Conservation (phyloP, 2,888 invertebrate genomes). For the Noctua comes region DNA sequence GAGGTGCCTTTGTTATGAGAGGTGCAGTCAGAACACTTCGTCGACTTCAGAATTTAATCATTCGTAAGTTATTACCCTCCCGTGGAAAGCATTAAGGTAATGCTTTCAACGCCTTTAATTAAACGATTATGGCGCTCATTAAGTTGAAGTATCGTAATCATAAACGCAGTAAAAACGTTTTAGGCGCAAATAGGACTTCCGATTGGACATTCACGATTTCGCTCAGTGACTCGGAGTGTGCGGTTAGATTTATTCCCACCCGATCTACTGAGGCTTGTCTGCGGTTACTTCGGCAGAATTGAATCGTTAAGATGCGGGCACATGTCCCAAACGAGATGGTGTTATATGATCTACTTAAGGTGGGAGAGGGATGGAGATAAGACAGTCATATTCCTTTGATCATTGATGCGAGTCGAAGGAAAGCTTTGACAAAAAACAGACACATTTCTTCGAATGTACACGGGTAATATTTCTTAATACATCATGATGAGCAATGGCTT, state of each 20-base stretch:
- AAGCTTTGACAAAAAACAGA: conserved; percentile 72
- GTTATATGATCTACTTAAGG: conserved; percentile 60
- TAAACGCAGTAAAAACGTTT: conserved; percentile 65
- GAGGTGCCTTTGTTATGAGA: conserved; percentile 54
- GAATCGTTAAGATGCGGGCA: conserved; percentile 77
- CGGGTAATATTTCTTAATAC: conserved; percentile 28
- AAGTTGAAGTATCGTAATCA: conserved; percentile 67
- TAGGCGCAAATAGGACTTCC: conserved; percentile 62
- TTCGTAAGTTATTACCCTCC: conserved; percentile 64
- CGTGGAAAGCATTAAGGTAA: conserved; percentile 65
- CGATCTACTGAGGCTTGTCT: conserved; percentile 70
- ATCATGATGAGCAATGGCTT: neutral
- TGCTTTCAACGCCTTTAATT: conserved; percentile 68
- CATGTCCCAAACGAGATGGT: conserved; percentile 68
- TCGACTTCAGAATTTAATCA: conserved; percentile 65
- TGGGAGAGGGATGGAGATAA: conserved; percentile 64
- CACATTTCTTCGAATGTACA: conserved; percentile 54
- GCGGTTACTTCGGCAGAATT: conserved; percentile 76
- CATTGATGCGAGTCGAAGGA: conserved; percentile 72
- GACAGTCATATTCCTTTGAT: conserved; percentile 70
- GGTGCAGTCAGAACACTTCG: conserved; percentile 53
- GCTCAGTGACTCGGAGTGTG: conserved; percentile 67
- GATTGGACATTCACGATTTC: conserved; percentile 68
- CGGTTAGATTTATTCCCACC: conserved; percentile 74
- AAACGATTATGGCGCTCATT: conserved; percentile 70